Conservation (phyloP, 2,888 invertebrate species). For the Mythimna albipuncta region DNA sequence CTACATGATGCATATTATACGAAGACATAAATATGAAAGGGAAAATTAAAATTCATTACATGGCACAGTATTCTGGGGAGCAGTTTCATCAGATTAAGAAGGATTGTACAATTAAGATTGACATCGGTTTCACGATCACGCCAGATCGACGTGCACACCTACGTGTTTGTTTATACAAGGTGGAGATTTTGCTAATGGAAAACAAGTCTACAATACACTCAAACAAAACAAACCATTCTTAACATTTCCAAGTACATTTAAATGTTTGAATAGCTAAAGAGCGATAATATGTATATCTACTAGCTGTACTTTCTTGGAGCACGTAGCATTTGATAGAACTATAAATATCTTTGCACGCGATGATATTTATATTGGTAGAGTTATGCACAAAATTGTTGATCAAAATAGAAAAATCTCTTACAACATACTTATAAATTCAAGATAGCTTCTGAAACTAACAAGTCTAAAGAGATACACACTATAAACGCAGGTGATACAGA, state of each 20-base stretch:
- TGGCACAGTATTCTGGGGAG: conserved; percentile 41
- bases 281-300: conserved; percentile 31
- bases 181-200: conserved; percentile 48
- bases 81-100: conserved; percentile 62
- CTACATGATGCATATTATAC: conserved; percentile 10
- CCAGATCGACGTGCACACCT: conserved; percentile 41
- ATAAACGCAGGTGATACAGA: conserved; percentile 7
- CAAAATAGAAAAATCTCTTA: conserved; percentile 40
- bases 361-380: conserved; percentile 49
- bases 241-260: conserved; percentile 38
- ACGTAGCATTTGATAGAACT: conserved; percentile 50
- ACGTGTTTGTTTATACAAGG: conserved; percentile 43
- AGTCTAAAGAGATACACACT: conserved; percentile 8
- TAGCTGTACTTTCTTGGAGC: conserved; percentile 39
- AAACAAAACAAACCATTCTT: conserved; percentile 27
- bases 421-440: conserved; percentile 4
- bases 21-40: conserved; percentile 43
- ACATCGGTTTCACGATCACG: conserved; percentile 58
- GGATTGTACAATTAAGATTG: conserved; percentile 65
- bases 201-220: conserved; percentile 31
- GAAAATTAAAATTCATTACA: conserved; percentile 58
- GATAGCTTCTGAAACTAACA: neutral
- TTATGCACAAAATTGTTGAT: conserved; percentile 46
- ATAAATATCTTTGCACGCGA: conserved; percentile 48
- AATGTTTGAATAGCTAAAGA: conserved; percentile 37